Evolutionary conservation across 2,888 invertebrate species (phyloP).

Genomic region (Cheilosia vernalis): DNA sequence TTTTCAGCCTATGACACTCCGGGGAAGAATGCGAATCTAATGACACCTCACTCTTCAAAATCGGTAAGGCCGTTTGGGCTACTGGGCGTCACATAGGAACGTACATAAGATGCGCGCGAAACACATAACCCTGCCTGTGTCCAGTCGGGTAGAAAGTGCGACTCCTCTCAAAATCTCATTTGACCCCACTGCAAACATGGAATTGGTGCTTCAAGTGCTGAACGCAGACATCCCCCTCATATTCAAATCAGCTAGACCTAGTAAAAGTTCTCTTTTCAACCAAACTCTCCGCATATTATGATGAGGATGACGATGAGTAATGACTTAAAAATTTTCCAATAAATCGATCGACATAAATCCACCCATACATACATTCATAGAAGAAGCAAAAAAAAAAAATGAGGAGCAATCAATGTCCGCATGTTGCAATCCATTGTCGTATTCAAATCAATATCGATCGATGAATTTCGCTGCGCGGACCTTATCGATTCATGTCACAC

Average conservation of each 20-base stretch:
- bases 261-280: slow-evolving; percentile 4
- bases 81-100: no score
- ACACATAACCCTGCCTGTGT: no score
- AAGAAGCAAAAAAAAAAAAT: background rate
- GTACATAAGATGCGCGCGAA: no score
- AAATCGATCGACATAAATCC: slow-evolving; percentile 9
- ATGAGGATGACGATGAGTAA: slow-evolving; percentile 1
- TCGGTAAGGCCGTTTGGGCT: no score
- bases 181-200: background rate
- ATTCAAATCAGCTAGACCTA: no score
- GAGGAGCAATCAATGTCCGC: slow-evolving; percentile 16
- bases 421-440: slow-evolving; percentile 20
- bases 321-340: background rate
- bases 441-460: slow-evolving; percentile 20
- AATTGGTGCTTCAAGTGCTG: no score
- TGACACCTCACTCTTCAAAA: no score
- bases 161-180: background rate
- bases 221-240: no score
- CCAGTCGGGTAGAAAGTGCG: no score
- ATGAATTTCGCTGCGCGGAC: slow-evolving; percentile 5
- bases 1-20: no score
- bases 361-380: background rate
- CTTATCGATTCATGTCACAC: slow-evolving; percentile 58
- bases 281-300: background rate
- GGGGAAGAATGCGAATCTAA: no score